Percentiles rank a stretch among this genome's conserved stretches.
Conservation (phyloP, 2,113 vertebrate species). For the Platysteira castanea region DNA sequence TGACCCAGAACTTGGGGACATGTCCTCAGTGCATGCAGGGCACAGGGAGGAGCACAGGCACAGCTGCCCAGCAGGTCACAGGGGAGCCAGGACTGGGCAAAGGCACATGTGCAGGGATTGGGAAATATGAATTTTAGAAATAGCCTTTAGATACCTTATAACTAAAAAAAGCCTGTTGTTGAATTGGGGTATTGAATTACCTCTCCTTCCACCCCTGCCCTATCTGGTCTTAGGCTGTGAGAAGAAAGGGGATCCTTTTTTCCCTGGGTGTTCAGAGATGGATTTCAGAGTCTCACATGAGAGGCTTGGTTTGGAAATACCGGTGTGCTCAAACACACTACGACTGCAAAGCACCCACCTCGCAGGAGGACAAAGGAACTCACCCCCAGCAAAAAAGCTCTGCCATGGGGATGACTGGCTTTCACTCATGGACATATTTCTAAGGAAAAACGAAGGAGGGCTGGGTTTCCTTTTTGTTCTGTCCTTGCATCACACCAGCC, state of each 20-base stretch:
- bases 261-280: not conserved
- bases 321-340: no score
- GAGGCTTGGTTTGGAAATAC: not conserved
- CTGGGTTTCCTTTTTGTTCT: not conserved
- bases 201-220: not conserved
- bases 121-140: not conserved
- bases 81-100: not conserved
- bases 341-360: not conserved
- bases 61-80: not conserved
- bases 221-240: not conserved
- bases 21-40: not conserved
- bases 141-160: not conserved
- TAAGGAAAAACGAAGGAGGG: not conserved
- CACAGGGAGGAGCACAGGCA: not conserved
- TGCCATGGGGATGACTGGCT: not conserved
- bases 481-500: not conserved
- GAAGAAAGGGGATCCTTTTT: not conserved
- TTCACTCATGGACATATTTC: not conserved
- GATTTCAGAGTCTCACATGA: not conserved
- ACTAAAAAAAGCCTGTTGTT: not conserved
- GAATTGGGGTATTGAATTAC: not conserved
- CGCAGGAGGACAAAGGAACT: not conserved
- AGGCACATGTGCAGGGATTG: fast-evolving
- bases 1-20: not conserved
- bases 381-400: not conserved